Percentiles rank a stretch among this genome's conserved stretches.
phyloP scores from a whole-genome alignment of 2,888 invertebrate genomes.

The Carterocephalus palaemon region DNA sequence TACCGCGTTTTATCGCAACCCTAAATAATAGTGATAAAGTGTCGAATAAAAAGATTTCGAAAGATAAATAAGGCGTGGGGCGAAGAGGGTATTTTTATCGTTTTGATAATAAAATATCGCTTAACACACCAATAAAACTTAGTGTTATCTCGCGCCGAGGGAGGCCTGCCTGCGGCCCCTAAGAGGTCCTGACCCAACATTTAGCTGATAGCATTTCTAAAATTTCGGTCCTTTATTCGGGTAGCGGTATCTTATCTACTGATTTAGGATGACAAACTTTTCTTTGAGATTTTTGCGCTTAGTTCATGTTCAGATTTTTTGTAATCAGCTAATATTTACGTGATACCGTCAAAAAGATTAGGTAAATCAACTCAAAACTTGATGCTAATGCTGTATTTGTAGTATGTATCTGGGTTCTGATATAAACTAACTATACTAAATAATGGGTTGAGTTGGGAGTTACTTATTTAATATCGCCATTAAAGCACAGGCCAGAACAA shows the following conservation, averaged over 20 bases:
- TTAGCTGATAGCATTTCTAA: conserved; percentile 22
- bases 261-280: too few relatives aligned
- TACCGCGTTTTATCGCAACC: conserved; percentile 59
- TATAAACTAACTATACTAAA: too few relatives aligned
- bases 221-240: conserved; percentile 2
- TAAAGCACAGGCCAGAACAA: not conserved
- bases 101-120: conserved; percentile 66
- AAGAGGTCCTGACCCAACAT: conserved; percentile 28
- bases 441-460: too few relatives aligned
- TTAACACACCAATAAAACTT: conserved; percentile 60
- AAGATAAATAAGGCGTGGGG: conserved; percentile 57
- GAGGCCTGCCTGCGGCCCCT: conserved; percentile 35
- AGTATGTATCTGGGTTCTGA: too few relatives aligned
- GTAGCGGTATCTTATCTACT: conserved; percentile 1
- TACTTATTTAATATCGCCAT: not conserved
- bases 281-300: too few relatives aligned
- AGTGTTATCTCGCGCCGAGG: conserved; percentile 50
- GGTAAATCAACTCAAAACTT: too few relatives aligned
- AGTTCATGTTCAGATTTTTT: too few relatives aligned
- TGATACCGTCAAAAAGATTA: too few relatives aligned
- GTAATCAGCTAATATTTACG: too few relatives aligned
- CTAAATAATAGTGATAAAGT: conserved; percentile 72
- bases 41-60: conserved; percentile 62
- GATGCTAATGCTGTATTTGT: too few relatives aligned
- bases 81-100: conserved; percentile 53